A percentile compares a stretch with the other conserved stretches of the same genome.
These are phyloP conservation scores for Adrianichthys oophorus DNA, from an alignment of 2,797 vertebrate genomes.

Conservation along the genomic window DNA sequence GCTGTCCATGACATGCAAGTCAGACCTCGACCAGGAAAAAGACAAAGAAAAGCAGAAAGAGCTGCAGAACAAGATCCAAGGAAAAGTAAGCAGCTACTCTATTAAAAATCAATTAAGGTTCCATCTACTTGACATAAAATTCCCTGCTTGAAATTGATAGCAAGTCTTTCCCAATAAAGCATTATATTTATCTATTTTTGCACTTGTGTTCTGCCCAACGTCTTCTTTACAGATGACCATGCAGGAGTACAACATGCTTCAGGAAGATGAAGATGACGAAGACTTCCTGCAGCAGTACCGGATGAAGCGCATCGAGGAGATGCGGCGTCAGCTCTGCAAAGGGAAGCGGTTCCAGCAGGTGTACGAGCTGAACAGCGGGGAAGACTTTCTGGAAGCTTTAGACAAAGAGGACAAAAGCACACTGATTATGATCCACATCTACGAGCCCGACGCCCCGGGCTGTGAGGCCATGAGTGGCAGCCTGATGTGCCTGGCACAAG, in stretches of 20 bases:
- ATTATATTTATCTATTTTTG: neutral
- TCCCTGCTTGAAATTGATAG: neutral
- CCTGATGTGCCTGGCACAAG: slow-evolving; percentile 90
- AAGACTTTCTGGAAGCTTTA: slow-evolving; percentile 90
- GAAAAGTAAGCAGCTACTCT: slow-evolving; percentile 81
- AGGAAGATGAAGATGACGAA: slow-evolving; percentile 86
- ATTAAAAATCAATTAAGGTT: neutral
- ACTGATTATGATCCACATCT: slow-evolving; percentile 94
- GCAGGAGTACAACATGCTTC: slow-evolving; percentile 87
- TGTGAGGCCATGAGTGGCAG: slow-evolving; percentile 92
- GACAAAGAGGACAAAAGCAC: slow-evolving; percentile 91
- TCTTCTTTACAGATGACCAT: slow-evolving; percentile 82
- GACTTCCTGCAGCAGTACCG: slow-evolving; percentile 93
- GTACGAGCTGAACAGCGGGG: slow-evolving; percentile 86
- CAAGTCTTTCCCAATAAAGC: neutral
- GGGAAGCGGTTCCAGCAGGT: slow-evolving; percentile 89
- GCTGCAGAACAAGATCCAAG: slow-evolving; percentile 89
- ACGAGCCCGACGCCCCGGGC: slow-evolving; percentile 86
- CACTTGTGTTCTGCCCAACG: neutral
- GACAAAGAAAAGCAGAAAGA: slow-evolving; percentile 87
- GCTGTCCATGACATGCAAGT: slow-evolving; percentile 92
- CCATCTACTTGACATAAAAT: neutral
- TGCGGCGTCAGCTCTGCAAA: slow-evolving; percentile 87
- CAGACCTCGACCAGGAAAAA: slow-evolving; percentile 88
- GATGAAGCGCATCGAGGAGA: slow-evolving; percentile 94